Conservation (phyloP, 1,140 invertebrate genomes). For the Tetragonula clypearis region DNA sequence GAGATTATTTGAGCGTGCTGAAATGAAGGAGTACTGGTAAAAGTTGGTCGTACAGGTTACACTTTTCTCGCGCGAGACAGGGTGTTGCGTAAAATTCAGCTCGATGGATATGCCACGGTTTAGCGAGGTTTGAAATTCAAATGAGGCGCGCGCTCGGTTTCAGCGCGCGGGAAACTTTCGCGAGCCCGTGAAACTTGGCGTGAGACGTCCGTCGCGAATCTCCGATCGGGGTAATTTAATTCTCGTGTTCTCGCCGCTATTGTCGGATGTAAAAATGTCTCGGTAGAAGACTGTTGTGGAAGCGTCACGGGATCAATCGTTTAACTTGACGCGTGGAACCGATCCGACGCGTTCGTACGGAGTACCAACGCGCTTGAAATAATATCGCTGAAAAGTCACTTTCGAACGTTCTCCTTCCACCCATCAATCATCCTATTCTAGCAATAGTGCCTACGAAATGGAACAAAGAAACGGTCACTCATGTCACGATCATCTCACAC, state of each 20-base stretch:
- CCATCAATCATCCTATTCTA: background rate
- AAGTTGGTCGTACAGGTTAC: background rate
- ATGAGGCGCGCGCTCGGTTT: background rate
- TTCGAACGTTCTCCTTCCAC: background rate
- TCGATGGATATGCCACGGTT: background rate
- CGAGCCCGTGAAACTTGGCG: background rate
- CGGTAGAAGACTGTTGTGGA: background rate
- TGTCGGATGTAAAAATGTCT: background rate
- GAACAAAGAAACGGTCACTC: conserved; percentile 15
- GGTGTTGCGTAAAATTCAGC: background rate
- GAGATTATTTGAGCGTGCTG: background rate
- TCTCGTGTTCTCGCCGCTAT: background rate
- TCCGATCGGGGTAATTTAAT: conserved; percentile 5
- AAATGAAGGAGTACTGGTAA: background rate
- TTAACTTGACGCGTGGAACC: background rate
- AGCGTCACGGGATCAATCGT: background rate
- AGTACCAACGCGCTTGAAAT: background rate
- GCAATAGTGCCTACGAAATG: background rate
- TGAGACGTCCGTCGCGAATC: background rate
- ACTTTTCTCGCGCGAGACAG: background rate
- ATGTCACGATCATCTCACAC: background rate
- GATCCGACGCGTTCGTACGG: background rate
- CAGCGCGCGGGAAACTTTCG: background rate
- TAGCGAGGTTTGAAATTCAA: background rate
- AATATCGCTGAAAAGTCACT: background rate